These are phyloP conservation scores for Grus americana DNA, from an alignment of 2,113 vertebrate species.

Conservation along the genomic window DNA sequence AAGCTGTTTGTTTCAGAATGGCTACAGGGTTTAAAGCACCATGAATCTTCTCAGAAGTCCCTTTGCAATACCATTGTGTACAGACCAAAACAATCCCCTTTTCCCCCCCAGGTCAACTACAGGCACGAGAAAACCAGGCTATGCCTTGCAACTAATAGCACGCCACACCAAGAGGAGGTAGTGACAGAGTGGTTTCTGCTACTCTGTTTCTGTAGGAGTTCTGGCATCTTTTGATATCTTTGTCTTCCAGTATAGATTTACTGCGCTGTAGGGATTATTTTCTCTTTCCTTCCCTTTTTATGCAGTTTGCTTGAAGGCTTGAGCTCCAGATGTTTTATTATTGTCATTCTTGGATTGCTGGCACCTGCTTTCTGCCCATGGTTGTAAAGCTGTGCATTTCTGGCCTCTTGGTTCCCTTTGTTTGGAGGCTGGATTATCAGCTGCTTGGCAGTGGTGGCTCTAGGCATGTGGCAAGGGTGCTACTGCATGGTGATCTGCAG, in stretches of 20 bases:
- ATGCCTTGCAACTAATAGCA: not conserved
- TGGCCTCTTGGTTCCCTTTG: not conserved
- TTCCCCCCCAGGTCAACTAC: not conserved
- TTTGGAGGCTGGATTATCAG: conserved; percentile 16
- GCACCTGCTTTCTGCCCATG: not conserved
- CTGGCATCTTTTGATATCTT: not conserved
- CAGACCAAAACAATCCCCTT: not conserved
- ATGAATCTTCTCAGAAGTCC: conserved; percentile 9
- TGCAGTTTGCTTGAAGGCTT: not conserved
- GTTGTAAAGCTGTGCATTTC: not conserved
- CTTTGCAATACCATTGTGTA: not conserved
- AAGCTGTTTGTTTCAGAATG: conserved; percentile 58
- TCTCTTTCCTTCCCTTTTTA: not conserved
- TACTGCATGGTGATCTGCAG: not conserved
- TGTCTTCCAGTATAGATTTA: conserved; percentile 25
- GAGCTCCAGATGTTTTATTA: conserved; percentile 33
- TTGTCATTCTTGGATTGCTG: not conserved
- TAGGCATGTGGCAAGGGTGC: not conserved
- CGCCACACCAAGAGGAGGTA: not conserved
- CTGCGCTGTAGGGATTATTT: not conserved
- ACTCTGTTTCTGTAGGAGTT: not conserved
- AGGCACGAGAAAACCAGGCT: not conserved
- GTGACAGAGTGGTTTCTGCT: not conserved
- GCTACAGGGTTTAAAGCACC: conserved; percentile 48
- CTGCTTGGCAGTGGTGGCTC: not conserved